Evolutionary conservation across 2,797 vertebrate genomes (phyloP), one percentile per base, ranked within the genome.

Genomic region (Enoplosus armatus): DNA sequence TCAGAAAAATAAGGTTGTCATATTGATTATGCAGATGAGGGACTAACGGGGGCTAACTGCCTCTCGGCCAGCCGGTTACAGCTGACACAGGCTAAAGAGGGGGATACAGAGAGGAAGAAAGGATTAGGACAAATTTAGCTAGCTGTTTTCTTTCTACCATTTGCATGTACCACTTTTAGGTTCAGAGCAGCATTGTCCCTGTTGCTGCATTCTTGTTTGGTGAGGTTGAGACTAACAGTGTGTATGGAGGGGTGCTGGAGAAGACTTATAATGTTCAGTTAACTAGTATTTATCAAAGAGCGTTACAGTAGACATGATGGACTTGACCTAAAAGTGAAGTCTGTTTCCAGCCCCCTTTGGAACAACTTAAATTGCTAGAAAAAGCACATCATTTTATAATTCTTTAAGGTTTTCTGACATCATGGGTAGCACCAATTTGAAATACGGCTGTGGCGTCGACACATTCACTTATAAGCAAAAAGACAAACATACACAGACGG

Each of bases 1-100:
- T 97, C 96, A 96, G 96, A 97, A 97, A 97, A 97, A 98, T 97
- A 97, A 97, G 97, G 97, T 97, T 98, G 98, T 98, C 97, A 97
- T 99, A 98, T 98, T 97, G 97, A 99, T 99, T 99, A 99, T 99
- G 97, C 96, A 98, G 92, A 99, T 98, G 78, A 91, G 87, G 64
- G 79, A 45, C 90, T 91, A 94, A 93, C 92, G 88, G 94, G 88
- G 92, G 93, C 68, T 92, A 95, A 96, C 95, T 95, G 96, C 95
- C 95, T 75, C 94, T 93, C 90, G 92, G 95, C 95, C 94, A 93
- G 92, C 93, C 90, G 92, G 90, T 77, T 82, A 87, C 95, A 97
- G 96, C 97, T 97, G 97, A 97, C 95, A 95, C 87, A 94, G 92
- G 83, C 89, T 92, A 93, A 95, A 94, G 93, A 88, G 91, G 92